Base-by-base conservation (phyloP, 2,888 invertebrate species). In the Antitype chi region DNA sequence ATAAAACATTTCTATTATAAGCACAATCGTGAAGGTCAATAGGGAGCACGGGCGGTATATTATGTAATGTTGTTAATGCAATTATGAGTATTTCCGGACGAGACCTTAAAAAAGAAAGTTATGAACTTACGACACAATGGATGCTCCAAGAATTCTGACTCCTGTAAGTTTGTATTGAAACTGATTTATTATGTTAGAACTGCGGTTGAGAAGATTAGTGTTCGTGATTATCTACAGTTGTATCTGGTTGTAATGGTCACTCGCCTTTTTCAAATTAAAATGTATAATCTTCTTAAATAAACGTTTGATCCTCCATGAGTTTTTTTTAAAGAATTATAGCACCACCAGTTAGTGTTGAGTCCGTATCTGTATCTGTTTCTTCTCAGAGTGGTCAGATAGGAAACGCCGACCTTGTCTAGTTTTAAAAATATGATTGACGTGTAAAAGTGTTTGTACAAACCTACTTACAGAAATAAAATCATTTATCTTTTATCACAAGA, bases 11-110 rank as follows among this genome's bases (percentile, higher is more conserved):
- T 87, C 87, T 80, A 90, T 90, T 90, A 89, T 87, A 77, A 82
- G 82, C 70, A 87, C 83, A 87, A 81, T 87, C 91, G 92, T 91
- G 91, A 91, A 92, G 92, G 92, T 93, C 90, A 90, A 85, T 82
- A 88, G 84, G 88, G 90, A 88, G 87, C 88, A 89, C 70, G 78
- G 75, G 67, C 78, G 75, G 76, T 77, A 62, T 62, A 76, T 85
- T 82, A 84, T 82, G 75, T 84, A 80, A 84, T 83, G 76, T 74
- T 78, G 74, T 60, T 80, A 88, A 83, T 81, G 64, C 71, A 84
- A 87, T 85, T 82, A 87, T 78, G 78, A 81, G 75, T 72, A 75
- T 85, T 81, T 81, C 57, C 79, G 23, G 71, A 83, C 57, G 64
- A 77, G 75, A 72, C 32, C 55, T 74, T 71, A 85, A 81, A 86